Evolutionary conservation across 2,888 invertebrate genomes (phyloP).

Genomic region (Nemoura dubitans): DNA sequence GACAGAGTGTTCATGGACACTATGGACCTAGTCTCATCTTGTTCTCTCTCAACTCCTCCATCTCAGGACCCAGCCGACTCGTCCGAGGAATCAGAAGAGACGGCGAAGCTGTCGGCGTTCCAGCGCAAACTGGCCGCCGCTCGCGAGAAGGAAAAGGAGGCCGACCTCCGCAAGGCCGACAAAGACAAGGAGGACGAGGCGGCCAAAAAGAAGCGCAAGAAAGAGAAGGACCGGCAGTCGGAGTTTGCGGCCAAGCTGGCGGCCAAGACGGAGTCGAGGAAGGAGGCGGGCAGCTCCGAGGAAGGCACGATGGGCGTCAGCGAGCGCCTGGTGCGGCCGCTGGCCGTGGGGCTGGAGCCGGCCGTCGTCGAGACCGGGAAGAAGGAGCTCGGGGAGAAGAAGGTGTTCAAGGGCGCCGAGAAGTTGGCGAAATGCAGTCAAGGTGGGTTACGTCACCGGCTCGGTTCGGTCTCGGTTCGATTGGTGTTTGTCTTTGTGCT

Average conservation of each 20-base stretch:
- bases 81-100: not conserved
- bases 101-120: slow-evolving; percentile 18
- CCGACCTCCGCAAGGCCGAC: too few relatives aligned
- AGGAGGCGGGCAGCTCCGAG: slow-evolving; percentile 41
- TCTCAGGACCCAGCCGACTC: too few relatives aligned
- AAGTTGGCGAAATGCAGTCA: not conserved
- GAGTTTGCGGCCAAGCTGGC: not conserved
- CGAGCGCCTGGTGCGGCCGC: not conserved
- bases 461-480: too few relatives aligned
- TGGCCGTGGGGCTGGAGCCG: slow-evolving; percentile 8
- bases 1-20: too few relatives aligned
- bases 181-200: slow-evolving; percentile 45
- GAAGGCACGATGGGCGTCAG: not conserved
- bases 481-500: too few relatives aligned
- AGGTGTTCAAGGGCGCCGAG: not conserved
- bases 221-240: not conserved
- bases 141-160: slow-evolving; percentile 45
- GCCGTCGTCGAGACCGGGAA: slow-evolving; percentile 45
- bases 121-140: slow-evolving; percentile 36
- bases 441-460: not conserved
- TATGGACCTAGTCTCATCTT: too few relatives aligned
- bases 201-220: slow-evolving; percentile 43
- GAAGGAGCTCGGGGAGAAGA: not conserved
- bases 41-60: too few relatives aligned
- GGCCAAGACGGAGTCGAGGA: slow-evolving; percentile 36